A percentile compares a stretch with the other conserved stretches of the same genome.
These are phyloP conservation scores for Athrips mouffetella DNA, from an alignment of 2,888 invertebrate species.

Conservation along the genomic window DNA sequence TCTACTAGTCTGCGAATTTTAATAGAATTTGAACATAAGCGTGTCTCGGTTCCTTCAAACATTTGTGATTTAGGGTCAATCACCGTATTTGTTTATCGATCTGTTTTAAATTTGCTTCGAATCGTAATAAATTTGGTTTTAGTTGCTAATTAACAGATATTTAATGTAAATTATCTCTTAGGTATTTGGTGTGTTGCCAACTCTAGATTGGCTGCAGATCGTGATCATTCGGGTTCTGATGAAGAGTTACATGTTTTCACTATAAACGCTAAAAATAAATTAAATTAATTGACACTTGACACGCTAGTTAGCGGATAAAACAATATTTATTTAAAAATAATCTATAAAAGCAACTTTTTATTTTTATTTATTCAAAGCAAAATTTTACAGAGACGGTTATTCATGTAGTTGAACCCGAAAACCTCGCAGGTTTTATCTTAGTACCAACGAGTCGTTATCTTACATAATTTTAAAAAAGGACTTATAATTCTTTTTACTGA, in stretches of 20 bases:
- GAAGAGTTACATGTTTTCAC: neutral
- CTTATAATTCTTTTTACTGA: too few relatives aligned
- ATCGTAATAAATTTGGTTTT: constrained; percentile 2
- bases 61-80: constrained; percentile 1
- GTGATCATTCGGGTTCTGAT: neutral
- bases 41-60: neutral
- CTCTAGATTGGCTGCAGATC: neutral
- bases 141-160: constrained; percentile 8
- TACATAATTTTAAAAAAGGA: too few relatives aligned
- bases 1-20: neutral
- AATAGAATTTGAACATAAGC: neutral
- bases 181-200: constrained; percentile 8
- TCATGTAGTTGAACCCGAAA: too few relatives aligned
- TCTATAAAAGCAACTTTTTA: too few relatives aligned
- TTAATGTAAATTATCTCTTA: constrained; percentile 11
- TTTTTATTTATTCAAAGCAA: too few relatives aligned
- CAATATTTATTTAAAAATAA: neutral
- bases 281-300: neutral
- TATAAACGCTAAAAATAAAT: neutral
- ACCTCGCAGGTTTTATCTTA: too few relatives aligned
- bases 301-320: neutral
- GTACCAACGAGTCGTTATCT: too few relatives aligned
- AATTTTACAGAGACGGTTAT: too few relatives aligned
- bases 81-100: constrained; percentile 10
- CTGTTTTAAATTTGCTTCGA: constrained; percentile 4